Evolutionary conservation across 2,888 invertebrate genomes (phyloP), one percentile per base, ranked within the genome.

Genomic region (Cistogaster globosa): DNA sequence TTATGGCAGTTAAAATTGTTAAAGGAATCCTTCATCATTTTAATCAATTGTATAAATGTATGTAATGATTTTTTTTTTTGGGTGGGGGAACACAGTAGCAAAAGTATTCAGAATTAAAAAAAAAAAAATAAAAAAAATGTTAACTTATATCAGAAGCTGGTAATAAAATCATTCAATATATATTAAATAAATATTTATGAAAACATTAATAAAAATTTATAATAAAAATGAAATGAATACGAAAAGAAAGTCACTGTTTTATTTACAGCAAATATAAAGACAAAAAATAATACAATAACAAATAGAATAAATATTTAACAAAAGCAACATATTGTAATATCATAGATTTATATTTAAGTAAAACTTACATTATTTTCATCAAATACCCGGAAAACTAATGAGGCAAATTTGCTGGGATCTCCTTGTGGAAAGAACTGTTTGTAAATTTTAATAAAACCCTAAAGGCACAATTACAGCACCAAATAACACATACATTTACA

Each of bases 361-460:
- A 60, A 91, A 95, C 97, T 96, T 94, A 99, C 99, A 94, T 98
- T 98, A 93, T 99, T 99, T 94, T 98, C 98, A 93, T 99, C 99
- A 93, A 99, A 99, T 86, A 99, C 99, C 92, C 98, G 96, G 95
- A 99, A 99, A 87, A 99, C 99, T 91, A 99, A 95, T 84, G 98
- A 97, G 81, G 99, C 99, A 93, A 99, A 99, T 94, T 99, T 99
- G 92, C 98, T 98, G 60, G 99, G 99, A 94, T 99, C 99, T 89
- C 99, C 99, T 95, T 99, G 98, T 80, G 99, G 99, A 93, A 99
- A 99, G 94, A 99, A 99, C 94, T 99, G 99, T 94, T 98, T 98
- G 94, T 99, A 99, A 93, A 99, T 99, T 94, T 97, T 98, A 93
- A 99, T 98, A 94, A 99, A 99, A 89, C 99, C 99, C 98, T 98